phyloP scores from a whole-genome alignment of 2,888 invertebrate species.

The Fragum whitleyi region DNA sequence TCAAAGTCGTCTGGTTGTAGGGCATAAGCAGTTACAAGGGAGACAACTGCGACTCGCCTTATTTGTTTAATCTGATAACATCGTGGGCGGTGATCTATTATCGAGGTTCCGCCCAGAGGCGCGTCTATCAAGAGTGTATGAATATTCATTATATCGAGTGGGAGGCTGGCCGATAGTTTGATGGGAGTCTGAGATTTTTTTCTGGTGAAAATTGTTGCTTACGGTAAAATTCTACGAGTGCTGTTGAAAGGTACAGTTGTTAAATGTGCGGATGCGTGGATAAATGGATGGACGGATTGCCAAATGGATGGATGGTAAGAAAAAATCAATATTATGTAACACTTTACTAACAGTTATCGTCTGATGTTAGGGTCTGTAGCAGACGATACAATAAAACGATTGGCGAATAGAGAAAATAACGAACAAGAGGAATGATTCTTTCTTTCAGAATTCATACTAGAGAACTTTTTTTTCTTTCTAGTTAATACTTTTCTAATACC shows the following conservation, averaged over 20 bases:
- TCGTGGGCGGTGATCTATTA: background rate
- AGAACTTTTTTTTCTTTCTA: too few species aligned
- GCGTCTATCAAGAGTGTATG: background rate
- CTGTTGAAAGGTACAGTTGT: constrained; percentile 19
- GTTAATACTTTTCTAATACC: too few species aligned
- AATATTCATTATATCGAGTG: constrained; percentile 23
- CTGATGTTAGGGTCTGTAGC: too few species aligned
- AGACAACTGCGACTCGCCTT: constrained; percentile 4
- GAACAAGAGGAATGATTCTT: too few species aligned
- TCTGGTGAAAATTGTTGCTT: constrained; percentile 35
- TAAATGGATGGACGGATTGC: constrained; percentile 66
- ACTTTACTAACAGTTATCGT: background rate
- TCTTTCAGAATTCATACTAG: too few species aligned
- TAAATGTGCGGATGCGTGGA: constrained; percentile 66
- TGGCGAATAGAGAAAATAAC: too few species aligned
- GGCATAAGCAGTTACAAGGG: background rate
- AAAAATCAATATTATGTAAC: background rate
- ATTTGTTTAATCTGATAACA: background rate
- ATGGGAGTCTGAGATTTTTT: constrained; percentile 18
- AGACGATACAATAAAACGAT: too few species aligned
- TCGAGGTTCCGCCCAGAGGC: constrained; percentile 5
- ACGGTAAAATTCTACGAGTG: constrained; percentile 35
- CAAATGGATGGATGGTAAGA: constrained; percentile 64
- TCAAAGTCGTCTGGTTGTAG: too few species aligned
- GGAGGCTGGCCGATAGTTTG: constrained; percentile 27